Conservation (phyloP, 2,113 vertebrate genomes). For the Columbina picui region DNA sequence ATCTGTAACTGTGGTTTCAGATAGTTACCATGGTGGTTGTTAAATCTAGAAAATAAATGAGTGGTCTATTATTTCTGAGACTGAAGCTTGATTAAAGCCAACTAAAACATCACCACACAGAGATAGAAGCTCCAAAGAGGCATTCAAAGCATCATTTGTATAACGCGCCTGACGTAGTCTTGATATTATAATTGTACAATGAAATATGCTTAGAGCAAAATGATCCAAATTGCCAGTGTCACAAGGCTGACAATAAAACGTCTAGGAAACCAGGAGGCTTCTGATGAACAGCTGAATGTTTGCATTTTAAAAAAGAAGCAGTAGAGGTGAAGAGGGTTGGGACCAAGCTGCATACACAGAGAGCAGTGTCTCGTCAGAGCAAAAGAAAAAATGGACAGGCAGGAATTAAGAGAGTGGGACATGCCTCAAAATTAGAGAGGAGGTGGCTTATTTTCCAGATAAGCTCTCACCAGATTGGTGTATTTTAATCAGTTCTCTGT, state of each 20-base stretch:
- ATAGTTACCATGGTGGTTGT: background rate
- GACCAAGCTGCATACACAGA: background rate
- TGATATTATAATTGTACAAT: background rate
- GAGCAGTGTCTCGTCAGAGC: background rate
- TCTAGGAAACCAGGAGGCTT: background rate
- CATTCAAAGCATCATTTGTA: background rate
- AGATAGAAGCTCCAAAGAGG: background rate
- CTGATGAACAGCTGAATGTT: background rate
- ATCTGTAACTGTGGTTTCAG: background rate
- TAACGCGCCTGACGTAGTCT: slow-evolving; percentile 5
- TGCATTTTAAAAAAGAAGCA: background rate
- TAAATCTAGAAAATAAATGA: slow-evolving; percentile 32
- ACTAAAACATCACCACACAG: background rate
- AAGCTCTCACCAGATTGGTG: background rate
- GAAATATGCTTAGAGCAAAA: slow-evolving; percentile 23
- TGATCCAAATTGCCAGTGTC: background rate
- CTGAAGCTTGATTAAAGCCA: background rate
- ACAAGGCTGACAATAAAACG: background rate
- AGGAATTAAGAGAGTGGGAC: background rate
- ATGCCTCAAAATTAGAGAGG: background rate
- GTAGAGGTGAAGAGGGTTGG: background rate
- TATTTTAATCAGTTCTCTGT: background rate
- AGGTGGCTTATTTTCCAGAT: background rate
- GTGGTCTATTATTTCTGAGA: slow-evolving; percentile 21
- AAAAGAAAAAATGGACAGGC: background rate